Evolutionary conservation across 2,888 invertebrate genomes (phyloP).

Genomic region (Tridacna crocea): DNA sequence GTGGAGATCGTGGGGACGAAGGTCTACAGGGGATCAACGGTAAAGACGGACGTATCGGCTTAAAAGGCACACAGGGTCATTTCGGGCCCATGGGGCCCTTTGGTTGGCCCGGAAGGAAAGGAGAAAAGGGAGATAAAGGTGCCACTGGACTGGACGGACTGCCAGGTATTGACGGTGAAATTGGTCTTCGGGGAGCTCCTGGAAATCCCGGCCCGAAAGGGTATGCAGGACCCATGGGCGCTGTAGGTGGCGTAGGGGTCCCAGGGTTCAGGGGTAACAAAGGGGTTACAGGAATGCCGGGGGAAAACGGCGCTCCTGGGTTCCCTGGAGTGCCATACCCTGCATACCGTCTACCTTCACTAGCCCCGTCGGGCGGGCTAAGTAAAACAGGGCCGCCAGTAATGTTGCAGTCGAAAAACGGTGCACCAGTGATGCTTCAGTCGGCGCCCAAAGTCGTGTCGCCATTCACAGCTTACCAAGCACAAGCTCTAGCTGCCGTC

Average conservation of each 20-base stretch:
- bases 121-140: conserved; percentile 43
- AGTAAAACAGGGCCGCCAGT: conserved; percentile 3
- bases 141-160: conserved; percentile 31
- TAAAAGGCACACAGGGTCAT: conserved; percentile 47
- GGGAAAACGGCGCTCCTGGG: conserved; percentile 41
- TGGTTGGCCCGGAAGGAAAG: conserved; percentile 55
- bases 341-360: conserved; percentile 40
- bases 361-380: neutral
- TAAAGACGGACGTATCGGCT: conserved; percentile 47
- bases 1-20: conserved; percentile 50
- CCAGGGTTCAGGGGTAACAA: conserved; percentile 48
- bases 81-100: conserved; percentile 51
- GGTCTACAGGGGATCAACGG: conserved; percentile 53
- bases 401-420: conserved; percentile 9
- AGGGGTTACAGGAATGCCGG: conserved; percentile 44
- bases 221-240: conserved; percentile 48
- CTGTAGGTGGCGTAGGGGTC: conserved; percentile 39
- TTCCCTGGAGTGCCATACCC: conserved; percentile 48
- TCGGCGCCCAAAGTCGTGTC: neutral
- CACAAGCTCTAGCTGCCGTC: neutral
- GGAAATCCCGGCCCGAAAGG: conserved; percentile 53
- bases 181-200: conserved; percentile 47
- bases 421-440: conserved; percentile 3
- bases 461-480: conserved; percentile 31
- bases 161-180: conserved; percentile 46